A percentile compares a stretch with the other conserved stretches of the same genome.
These are phyloP conservation scores for Cinclus mexicanus DNA, from an alignment of 2,113 vertebrate species.

Conservation along the genomic window DNA sequence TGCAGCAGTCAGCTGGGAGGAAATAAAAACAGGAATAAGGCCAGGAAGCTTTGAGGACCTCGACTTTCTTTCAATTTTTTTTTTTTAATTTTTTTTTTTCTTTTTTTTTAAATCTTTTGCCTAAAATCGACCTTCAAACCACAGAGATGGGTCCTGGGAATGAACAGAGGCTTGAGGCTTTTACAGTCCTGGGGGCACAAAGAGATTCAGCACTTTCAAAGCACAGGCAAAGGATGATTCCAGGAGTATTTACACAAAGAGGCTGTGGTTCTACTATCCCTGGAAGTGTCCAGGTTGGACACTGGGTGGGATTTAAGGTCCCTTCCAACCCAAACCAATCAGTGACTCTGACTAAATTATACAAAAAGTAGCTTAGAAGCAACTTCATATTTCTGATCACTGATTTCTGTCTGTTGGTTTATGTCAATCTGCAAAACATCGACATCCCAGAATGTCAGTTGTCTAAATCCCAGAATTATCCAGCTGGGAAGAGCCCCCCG, in stretches of 20 bases:
- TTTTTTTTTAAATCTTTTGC: background rate
- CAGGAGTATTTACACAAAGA: background rate
- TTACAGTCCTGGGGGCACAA: accelerated
- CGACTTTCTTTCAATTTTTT: background rate
- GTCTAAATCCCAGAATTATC: background rate
- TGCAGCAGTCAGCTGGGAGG: background rate
- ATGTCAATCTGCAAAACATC: background rate
- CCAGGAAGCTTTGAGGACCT: background rate
- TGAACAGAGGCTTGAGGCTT: background rate
- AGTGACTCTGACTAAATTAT: background rate
- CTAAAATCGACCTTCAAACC: background rate
- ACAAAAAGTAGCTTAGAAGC: background rate
- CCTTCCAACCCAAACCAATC: background rate
- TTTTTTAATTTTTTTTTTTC: background rate
- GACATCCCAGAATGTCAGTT: background rate
- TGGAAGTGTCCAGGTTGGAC: background rate
- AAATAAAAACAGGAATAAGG: background rate
- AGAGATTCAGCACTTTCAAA: background rate
- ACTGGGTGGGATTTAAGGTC: accelerated
- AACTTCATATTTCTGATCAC: background rate
- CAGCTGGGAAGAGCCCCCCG: accelerated
- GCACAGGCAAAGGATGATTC: background rate
- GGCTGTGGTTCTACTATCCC: background rate
- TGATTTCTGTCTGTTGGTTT: background rate
- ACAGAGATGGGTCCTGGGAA: background rate